Evolutionary conservation across 2,888 invertebrate genomes (phyloP).

Genomic region (Dorcus hopei): DNA sequence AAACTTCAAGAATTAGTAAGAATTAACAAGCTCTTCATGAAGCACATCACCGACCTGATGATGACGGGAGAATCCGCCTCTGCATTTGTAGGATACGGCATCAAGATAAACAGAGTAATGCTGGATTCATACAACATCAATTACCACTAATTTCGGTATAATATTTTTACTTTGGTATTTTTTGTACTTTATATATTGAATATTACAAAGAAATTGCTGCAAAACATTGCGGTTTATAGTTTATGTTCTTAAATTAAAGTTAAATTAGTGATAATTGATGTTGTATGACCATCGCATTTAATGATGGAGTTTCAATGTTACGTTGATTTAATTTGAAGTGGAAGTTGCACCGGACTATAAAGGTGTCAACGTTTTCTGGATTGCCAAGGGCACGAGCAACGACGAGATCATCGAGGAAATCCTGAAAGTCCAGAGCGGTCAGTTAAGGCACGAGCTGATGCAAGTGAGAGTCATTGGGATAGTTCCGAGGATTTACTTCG

Average conservation of each 20-base stretch:
- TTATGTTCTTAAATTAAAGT: too few relatives aligned
- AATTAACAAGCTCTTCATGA: constrained; percentile 82
- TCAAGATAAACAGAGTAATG: constrained; percentile 68
- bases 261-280: too few relatives aligned
- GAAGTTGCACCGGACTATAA: constrained; percentile 65
- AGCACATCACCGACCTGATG: constrained; percentile 74
- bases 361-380: constrained; percentile 70
- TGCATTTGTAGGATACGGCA: constrained; percentile 61
- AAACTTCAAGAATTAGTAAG: too few relatives aligned
- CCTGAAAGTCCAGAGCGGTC: constrained; percentile 57
- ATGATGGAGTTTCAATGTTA: too few relatives aligned
- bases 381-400: constrained; percentile 53
- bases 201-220: too few relatives aligned
- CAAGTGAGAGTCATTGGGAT: constrained; percentile 71
- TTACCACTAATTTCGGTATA: too few relatives aligned
- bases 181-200: too few relatives aligned
- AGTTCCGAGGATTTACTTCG: constrained; percentile 71
- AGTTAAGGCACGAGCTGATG: constrained; percentile 69
- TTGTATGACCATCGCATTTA: too few relatives aligned
- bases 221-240: too few relatives aligned
- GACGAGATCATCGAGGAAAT: constrained; percentile 55
- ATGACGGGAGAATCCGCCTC: constrained; percentile 65
- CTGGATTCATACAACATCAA: too few relatives aligned
- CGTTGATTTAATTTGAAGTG: constrained; percentile 51
- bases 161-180: too few relatives aligned